Evolutionary conservation across 2,113 vertebrate species (phyloP), one percentile per base, ranked within the genome.

Genomic region (Colossoma macropomum): DNA sequence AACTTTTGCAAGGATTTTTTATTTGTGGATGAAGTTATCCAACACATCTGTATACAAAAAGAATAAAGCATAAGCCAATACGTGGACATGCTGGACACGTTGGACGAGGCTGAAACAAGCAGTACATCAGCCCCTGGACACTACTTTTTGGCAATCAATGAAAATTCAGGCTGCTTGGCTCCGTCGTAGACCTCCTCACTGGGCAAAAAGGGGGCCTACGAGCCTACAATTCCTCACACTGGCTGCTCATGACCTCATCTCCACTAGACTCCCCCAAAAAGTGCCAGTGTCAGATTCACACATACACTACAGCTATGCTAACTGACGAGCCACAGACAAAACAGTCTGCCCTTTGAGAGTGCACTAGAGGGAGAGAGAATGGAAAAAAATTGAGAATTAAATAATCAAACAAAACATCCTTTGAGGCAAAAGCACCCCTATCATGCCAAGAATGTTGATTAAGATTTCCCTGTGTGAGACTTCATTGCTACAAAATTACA

Each of bases 391-490:
- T n/a, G 28, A 56, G 45, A 83, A 83, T 68, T 27, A 75, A 88
- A 77, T 77, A 85, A 88, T 83, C 71, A 81, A 87, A 88, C 81
- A 85, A 87, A 88, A 88, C 81, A 87, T 81, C 62, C 85, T 88
- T 88, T 88, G 75, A 84, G 87, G 85, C 83, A 62, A 85, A 88
- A 68, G 83, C 75, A 68, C 50, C 79, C 54, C 32, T 72, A 75
- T 77, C 77, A 87, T 79, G 83, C 83, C 83, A 88, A 87, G 83
- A 88, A 88, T 85, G 87, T 79, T 87, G 87, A 85, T 87, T 87
- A 87, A 88, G 83, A 88, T 88, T 88, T 88, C 77, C 85, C 71
- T 75, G 87, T 86, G 79, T 84, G 85, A 81, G 80, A 85, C 77
- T 83, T 83, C 87, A 86, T 75, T 56, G 80, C 85, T 88, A 88